Percentiles rank a stretch among this genome's conserved stretches.
These are phyloP conservation scores for Adelphocoris suturalis DNA, from an alignment of 2,888 invertebrate genomes.

Conservation along the genomic window DNA sequence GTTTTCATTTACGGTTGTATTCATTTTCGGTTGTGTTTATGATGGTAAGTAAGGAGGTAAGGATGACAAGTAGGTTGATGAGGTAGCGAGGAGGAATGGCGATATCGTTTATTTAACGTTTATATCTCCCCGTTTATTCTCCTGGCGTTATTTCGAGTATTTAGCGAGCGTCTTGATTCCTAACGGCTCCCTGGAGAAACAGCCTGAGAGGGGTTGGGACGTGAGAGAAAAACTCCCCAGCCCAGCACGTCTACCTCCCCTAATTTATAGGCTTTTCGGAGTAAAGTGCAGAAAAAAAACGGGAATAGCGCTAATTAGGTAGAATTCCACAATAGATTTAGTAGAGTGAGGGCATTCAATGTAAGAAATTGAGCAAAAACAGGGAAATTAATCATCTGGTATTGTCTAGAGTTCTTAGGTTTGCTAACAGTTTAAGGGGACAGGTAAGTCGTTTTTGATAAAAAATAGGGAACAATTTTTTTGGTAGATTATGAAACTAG, in stretches of 20 bases:
- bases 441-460: no score
- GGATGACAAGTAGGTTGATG: no score
- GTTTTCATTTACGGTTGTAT: no score
- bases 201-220: slow-evolving; percentile 12
- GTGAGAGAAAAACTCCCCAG: slow-evolving; percentile 40
- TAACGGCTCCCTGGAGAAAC: slow-evolving; percentile 23
- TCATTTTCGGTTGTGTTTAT: no score
- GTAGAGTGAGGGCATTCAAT: neutral
- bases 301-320: slow-evolving; percentile 26
- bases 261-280: slow-evolving; percentile 15
- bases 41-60: no score
- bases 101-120: neutral
- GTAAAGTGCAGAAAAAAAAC: neutral
- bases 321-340: neutral
- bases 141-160: slow-evolving; percentile 33
- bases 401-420: no score
- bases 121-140: neutral
- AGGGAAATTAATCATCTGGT: neutral
- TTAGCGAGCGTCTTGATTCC: slow-evolving; percentile 22
- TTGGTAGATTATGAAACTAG: no score
- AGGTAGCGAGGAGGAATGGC: no score
- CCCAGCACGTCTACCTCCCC: slow-evolving; percentile 21
- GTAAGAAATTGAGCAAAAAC: neutral
- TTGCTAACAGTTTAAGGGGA: no score
- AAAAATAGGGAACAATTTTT: no score